Evolutionary conservation across 2,113 vertebrate species (phyloP).

Genomic region (Zosterops japonicus): DNA sequence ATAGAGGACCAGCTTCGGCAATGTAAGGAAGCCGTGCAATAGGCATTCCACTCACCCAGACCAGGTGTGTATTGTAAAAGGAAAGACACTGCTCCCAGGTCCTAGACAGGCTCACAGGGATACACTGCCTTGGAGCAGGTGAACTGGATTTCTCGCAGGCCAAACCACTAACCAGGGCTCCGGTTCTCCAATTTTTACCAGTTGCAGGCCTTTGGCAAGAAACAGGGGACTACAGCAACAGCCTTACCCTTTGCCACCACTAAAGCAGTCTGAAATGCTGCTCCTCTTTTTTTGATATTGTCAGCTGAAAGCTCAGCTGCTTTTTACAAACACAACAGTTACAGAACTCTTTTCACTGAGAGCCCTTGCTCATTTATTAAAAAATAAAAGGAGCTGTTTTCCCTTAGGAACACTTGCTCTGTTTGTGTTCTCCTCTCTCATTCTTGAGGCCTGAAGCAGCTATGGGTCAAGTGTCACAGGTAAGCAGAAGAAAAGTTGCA

Average conservation of each 20-base stretch:
- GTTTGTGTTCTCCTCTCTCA: neutral
- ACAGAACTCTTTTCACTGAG: neutral
- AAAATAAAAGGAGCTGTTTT: neutral
- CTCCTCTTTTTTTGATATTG: rapidly evolving
- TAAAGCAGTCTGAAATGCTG: rapidly evolving
- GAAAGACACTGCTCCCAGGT: neutral
- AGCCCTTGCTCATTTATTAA: neutral
- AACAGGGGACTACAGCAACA: neutral
- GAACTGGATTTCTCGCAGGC: neutral
- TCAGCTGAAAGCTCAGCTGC: neutral
- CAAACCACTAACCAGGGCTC: neutral
- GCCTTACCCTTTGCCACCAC: no score
- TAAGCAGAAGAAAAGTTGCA: neutral
- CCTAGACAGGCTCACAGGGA: rapidly evolving
- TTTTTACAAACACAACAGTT: neutral
- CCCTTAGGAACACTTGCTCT: neutral
- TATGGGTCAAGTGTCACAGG: neutral
- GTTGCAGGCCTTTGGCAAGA: neutral
- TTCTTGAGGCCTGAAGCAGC: neutral
- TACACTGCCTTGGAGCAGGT: rapidly evolving
- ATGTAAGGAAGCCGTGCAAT: rapidly evolving
- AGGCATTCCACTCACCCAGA: no score
- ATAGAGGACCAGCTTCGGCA: neutral
- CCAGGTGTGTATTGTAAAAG: rapidly evolving
- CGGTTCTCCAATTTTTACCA: rapidly evolving